Percentiles rank a stretch among this genome's conserved stretches.
Conservation (phyloP, 2,113 vertebrate genomes). For the Numenius arquata region DNA sequence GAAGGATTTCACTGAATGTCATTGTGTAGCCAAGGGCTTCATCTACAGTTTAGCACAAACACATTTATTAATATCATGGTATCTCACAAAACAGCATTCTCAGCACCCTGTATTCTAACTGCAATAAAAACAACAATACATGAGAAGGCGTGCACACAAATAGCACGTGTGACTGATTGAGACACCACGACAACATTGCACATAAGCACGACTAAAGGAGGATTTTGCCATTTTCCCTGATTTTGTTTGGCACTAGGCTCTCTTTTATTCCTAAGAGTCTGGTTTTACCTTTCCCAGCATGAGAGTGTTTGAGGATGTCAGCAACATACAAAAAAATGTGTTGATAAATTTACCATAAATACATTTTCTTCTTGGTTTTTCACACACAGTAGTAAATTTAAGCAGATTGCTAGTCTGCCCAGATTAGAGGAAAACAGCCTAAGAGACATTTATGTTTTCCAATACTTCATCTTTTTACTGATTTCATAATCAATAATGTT, state of each 20-base stretch:
- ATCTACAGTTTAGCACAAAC: neutral
- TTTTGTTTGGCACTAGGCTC: neutral
- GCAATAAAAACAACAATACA: neutral
- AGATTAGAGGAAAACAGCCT: neutral
- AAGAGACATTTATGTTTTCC: neutral
- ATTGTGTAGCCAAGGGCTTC: neutral
- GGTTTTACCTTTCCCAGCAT: neutral
- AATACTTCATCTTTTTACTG: neutral
- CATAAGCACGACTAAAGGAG: neutral
- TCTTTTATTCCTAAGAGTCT: neutral
- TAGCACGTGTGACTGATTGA: accelerated
- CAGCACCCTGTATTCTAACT: neutral
- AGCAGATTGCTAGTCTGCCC: neutral
- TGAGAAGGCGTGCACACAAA: neutral
- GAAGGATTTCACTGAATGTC: neutral
- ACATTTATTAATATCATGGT: neutral
- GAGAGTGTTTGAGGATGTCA: neutral
- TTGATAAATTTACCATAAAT: neutral
- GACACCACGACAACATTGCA: too few relatives aligned
- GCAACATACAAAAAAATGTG: neutral
- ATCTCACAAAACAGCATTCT: neutral
- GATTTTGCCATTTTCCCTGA: neutral
- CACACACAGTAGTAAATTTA: neutral
- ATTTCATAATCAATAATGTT: neutral
- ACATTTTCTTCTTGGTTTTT: neutral